Evolutionary conservation across 2,888 invertebrate species (phyloP).

Genomic region (Anoncus sp.): DNA sequence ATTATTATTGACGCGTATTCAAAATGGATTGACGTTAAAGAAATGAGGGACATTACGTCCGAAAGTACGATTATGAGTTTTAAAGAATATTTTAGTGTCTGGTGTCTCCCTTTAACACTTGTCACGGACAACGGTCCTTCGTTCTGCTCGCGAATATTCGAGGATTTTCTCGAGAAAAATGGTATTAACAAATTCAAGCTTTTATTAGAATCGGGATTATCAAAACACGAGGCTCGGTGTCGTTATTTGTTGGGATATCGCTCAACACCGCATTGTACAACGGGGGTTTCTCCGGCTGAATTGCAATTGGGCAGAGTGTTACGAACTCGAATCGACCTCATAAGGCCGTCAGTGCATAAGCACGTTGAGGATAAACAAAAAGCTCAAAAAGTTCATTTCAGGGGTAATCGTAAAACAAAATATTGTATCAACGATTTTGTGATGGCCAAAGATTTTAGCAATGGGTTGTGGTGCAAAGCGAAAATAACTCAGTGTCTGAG

Average conservation of each 20-base stretch:
- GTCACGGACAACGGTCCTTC: constrained; percentile 53
- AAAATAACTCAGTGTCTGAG: constrained; percentile 44
- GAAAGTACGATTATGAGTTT: constrained; percentile 48
- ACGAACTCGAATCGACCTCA: constrained; percentile 39
- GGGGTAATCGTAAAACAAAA: constrained; percentile 44
- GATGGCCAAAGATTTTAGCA: constrained; percentile 59
- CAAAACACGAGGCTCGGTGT: constrained; percentile 5
- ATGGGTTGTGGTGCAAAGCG: constrained; percentile 39
- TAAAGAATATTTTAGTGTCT: constrained; percentile 42
- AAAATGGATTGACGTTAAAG: constrained; percentile 65
- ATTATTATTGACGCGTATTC: constrained; percentile 64
- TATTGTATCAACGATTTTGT: constrained; percentile 43
- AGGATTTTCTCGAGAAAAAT: constrained; percentile 35
- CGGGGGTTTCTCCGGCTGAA: constrained; percentile 51
- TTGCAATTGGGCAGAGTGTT: constrained; percentile 34
- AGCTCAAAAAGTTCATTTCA: constrained; percentile 46
- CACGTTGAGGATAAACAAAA: constrained; percentile 43
- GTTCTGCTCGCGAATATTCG: constrained; percentile 35
- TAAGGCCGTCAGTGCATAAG: constrained; percentile 35
- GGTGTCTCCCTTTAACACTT: constrained; percentile 34
- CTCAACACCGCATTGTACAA: constrained; percentile 51
- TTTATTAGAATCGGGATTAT: constrained; percentile 14
- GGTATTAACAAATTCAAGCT: constrained; percentile 43
- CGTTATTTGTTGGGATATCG: constrained; percentile 32
- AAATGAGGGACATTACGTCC: constrained; percentile 48